These are phyloP conservation scores for Helostoma temminkii DNA, from an alignment of 2,797 vertebrate genomes.

Conservation along the genomic window DNA sequence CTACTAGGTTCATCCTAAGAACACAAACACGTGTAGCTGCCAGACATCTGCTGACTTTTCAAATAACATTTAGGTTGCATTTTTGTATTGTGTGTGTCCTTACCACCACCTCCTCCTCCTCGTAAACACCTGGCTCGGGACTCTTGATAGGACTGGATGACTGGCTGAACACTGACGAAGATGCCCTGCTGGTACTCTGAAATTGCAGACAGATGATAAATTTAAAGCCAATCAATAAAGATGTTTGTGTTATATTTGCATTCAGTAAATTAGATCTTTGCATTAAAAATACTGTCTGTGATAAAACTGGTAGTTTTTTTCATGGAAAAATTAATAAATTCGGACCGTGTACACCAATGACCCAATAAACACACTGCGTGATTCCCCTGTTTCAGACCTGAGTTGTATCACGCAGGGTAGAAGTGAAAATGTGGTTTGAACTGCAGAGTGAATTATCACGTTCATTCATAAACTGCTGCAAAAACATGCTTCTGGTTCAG, in stretches of 20 bases:
- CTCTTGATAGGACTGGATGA: slow-evolving; percentile 79
- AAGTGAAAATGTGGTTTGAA: neutral
- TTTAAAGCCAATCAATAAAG: neutral
- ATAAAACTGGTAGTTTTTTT: too few relatives aligned
- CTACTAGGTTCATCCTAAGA: neutral
- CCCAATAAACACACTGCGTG: too few relatives aligned
- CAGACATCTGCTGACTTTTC: neutral
- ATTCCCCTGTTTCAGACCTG: too few relatives aligned
- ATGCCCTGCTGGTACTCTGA: slow-evolving; percentile 71
- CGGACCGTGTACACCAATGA: too few relatives aligned
- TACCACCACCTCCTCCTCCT: slow-evolving; percentile 64
- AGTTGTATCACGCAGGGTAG: too few relatives aligned
- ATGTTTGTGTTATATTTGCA: too few relatives aligned
- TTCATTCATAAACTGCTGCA: neutral
- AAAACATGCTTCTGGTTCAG: too few relatives aligned
- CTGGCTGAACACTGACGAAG: slow-evolving; percentile 77
- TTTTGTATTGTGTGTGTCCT: slow-evolving; percentile 16
- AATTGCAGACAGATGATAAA: neutral
- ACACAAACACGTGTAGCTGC: slow-evolving; percentile 20
- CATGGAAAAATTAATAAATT: too few relatives aligned
- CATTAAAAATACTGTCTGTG: too few relatives aligned
- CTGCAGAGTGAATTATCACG: neutral
- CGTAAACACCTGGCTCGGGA: slow-evolving; percentile 54
- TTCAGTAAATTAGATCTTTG: too few relatives aligned
- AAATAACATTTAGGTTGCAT: neutral